Conservation (phyloP, 2,888 invertebrate species). For the Beris morrisii region DNA sequence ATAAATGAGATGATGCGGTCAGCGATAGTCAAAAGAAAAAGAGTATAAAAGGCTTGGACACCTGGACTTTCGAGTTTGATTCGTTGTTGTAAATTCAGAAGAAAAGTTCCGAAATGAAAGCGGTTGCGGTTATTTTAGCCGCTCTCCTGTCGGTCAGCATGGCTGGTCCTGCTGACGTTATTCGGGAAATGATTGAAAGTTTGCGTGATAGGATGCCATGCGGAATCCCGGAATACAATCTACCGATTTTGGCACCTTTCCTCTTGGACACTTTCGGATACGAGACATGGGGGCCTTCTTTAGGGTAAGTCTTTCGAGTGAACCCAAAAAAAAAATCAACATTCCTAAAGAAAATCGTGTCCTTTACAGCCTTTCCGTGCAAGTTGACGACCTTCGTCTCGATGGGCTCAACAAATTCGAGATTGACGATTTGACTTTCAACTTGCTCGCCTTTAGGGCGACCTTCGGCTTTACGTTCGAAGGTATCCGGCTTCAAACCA, state of each 20-base stretch:
- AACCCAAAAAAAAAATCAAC: too few species aligned
- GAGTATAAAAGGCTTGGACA: too few species aligned
- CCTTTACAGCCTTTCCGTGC: not conserved
- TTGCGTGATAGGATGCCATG: conserved; percentile 16
- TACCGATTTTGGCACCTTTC: conserved; percentile 8
- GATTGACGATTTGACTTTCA: not conserved
- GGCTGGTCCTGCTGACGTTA: conserved; percentile 6
- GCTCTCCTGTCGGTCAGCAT: not conserved
- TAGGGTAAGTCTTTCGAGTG: not conserved
- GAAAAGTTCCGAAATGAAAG: not conserved
- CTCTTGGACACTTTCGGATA: not conserved
- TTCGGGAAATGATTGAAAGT: conserved; percentile 4
- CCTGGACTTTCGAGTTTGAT: too few species aligned
- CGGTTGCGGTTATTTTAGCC: not conserved
- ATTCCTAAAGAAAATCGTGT: too few species aligned
- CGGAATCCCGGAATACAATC: conserved; percentile 11
- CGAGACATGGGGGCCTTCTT: not conserved
- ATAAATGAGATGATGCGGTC: too few species aligned
- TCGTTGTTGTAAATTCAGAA: too few species aligned
- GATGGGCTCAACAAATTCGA: conserved; percentile 9
- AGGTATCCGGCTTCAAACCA: not conserved
- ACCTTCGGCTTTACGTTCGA: conserved; percentile 7
- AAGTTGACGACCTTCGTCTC: conserved; percentile 1
- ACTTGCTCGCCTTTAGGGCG: not conserved
- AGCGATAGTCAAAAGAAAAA: too few species aligned